Conservation (phyloP, 2,888 invertebrate genomes). For the Pomacea canaliculata region DNA sequence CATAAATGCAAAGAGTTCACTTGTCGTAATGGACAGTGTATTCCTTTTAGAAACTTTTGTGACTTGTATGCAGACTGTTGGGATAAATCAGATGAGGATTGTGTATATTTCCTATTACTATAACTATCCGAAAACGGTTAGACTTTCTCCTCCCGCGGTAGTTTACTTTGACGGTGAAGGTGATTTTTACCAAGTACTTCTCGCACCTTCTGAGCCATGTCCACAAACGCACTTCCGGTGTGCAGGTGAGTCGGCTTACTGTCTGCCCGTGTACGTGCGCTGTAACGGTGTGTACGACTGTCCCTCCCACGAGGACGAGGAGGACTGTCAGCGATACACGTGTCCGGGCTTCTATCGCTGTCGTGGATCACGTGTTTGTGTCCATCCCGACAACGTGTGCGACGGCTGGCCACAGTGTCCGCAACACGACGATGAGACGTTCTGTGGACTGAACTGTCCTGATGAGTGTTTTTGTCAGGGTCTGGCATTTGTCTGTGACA, state of each 20-base stretch:
- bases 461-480: constrained; percentile 18
- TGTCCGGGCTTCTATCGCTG: constrained; percentile 11
- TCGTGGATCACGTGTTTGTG: constrained; percentile 24
- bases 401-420: constrained; percentile 31
- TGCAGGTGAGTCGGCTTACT: neutral
- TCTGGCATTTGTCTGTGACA: constrained; percentile 22
- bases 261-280: constrained; percentile 18
- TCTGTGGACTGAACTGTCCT: constrained; percentile 25
- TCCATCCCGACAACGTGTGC: constrained; percentile 27
- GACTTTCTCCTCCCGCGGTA: neutral
- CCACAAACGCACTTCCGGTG: constrained; percentile 16
- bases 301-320: constrained; percentile 8
- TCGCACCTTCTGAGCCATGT: constrained; percentile 1
- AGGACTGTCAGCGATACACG: neutral
- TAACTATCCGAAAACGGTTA: neutral
- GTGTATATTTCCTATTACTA: neutral
- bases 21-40: constrained; percentile 14
- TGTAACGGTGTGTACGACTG: constrained; percentile 18
- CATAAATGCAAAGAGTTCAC: neutral
- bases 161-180: neutral
- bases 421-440: constrained; percentile 26
- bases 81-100: constrained; percentile 5
- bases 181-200: neutral
- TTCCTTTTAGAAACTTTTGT: neutral
- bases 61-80: constrained; percentile 7